phyloP scores from a whole-genome alignment of 2,888 invertebrate species.

The Oxystoma pomonae region DNA sequence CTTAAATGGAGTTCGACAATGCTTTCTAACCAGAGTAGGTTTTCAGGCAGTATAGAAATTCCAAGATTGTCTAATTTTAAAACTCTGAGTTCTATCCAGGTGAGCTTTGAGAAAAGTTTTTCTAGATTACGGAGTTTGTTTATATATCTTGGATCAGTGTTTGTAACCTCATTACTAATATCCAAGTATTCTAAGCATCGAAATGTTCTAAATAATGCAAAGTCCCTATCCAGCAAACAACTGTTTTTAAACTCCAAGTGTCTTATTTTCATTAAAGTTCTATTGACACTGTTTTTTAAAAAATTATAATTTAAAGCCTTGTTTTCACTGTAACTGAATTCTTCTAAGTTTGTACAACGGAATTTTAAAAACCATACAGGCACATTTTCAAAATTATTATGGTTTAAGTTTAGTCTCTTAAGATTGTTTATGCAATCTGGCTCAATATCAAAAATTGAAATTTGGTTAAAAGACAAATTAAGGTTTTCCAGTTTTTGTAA shows the following conservation, averaged over 20 bases:
- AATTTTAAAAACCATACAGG: constrained; percentile 32
- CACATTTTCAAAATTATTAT: constrained; percentile 28
- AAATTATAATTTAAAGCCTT: constrained; percentile 26
- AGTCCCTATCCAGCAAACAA: constrained; percentile 27
- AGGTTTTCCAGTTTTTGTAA: constrained; percentile 26
- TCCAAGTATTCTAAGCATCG: constrained; percentile 28
- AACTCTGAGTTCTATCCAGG: constrained; percentile 27
- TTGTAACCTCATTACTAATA: constrained; percentile 28
- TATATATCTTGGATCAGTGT: not conserved
- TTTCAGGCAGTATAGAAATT: constrained; percentile 31
- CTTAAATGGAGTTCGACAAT: constrained; percentile 29
- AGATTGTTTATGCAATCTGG: constrained; percentile 28
- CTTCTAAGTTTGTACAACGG: constrained; percentile 25
- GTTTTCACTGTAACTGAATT: constrained; percentile 33
- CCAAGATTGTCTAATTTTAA: constrained; percentile 27
- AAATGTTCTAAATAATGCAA: constrained; percentile 28
- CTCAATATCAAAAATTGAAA: constrained; percentile 27
- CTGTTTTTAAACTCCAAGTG: constrained; percentile 27
- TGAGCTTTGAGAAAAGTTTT: constrained; percentile 29
- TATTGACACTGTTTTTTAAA: constrained; percentile 24
- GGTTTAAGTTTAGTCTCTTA: constrained; percentile 26
- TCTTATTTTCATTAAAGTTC: constrained; percentile 22
- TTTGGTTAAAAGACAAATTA: constrained; percentile 29
- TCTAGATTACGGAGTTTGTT: constrained; percentile 30
- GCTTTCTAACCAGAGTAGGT: constrained; percentile 27